These are phyloP conservation scores for Formica exsecta DNA, from an alignment of 1,140 invertebrate species.

Conservation along the genomic window DNA sequence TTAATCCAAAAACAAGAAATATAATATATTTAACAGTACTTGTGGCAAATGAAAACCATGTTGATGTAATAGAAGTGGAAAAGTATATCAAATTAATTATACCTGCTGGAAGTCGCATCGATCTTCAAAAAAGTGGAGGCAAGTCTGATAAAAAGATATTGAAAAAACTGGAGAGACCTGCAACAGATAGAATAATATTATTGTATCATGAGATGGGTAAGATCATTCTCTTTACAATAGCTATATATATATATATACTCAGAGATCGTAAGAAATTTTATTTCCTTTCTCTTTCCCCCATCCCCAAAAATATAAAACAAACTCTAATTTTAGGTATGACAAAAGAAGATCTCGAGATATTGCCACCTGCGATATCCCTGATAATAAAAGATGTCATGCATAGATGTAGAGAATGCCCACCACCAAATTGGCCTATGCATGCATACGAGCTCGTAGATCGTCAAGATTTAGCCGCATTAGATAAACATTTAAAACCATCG, in stretches of 20 bases:
- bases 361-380: conserved; percentile 92
- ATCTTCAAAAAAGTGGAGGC: conserved; percentile 78
- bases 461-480: conserved; percentile 90
- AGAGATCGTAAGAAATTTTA: neutral
- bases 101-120: conserved; percentile 81
- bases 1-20: conserved; percentile 91
- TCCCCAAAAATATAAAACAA: conserved; percentile 6
- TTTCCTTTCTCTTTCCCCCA: neutral
- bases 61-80: conserved; percentile 74
- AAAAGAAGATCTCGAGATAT: conserved; percentile 90
- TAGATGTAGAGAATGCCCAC: conserved; percentile 91
- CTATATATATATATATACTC: too few species aligned
- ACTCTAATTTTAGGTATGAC: conserved; percentile 88
- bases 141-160: conserved; percentile 79
- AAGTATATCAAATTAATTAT: conserved; percentile 82
- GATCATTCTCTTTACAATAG: neutral
- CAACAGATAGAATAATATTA: conserved; percentile 79
- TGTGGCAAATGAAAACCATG: conserved; percentile 71
- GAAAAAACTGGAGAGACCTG: conserved; percentile 74
- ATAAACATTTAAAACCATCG: conserved; percentile 83
- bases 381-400: conserved; percentile 92
- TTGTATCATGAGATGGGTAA: conserved; percentile 82
- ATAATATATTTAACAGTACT: conserved; percentile 89
- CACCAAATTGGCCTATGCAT: conserved; percentile 91
- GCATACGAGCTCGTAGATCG: conserved; percentile 94